phyloP scores from a whole-genome alignment of 2,797 vertebrate genomes.

The Alcedo quadribrachys region DNA sequence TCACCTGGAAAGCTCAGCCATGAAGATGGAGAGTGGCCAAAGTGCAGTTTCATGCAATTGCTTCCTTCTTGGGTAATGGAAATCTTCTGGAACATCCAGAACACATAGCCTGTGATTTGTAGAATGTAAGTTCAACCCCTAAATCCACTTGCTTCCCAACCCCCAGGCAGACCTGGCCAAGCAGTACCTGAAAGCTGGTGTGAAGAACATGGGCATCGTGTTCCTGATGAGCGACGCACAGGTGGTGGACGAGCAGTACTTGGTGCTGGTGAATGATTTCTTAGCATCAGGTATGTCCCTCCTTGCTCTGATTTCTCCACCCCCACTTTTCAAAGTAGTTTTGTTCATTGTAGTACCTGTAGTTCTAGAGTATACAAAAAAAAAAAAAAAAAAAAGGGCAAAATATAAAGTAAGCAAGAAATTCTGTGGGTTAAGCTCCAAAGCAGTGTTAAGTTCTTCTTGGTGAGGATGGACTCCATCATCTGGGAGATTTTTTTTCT shows the following conservation, averaged over 20 bases:
- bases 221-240: conserved; percentile 94
- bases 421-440: fast-evolving
- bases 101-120: background rate
- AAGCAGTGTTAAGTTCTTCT: background rate
- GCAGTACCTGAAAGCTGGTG: conserved; percentile 89
- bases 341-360: background rate
- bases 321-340: background rate
- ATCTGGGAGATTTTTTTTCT: background rate
- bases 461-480: background rate
- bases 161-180: conserved; percentile 87
- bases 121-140: background rate
- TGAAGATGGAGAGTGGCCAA: background rate
- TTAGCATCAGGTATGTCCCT: conserved; percentile 88
- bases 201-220: conserved; percentile 90
- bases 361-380: background rate
- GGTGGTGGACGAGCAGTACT: conserved; percentile 92
- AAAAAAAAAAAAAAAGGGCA: too few relatives aligned
- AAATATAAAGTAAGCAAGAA: background rate
- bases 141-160: background rate
- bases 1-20: background rate
- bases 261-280: conserved; percentile 94
- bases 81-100: background rate
- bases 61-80: background rate
- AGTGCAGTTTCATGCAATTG: background rate
- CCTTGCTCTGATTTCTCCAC: background rate